Base-by-base conservation (phyloP, 2,888 invertebrate genomes). In the Drosophila antonietae region DNA sequence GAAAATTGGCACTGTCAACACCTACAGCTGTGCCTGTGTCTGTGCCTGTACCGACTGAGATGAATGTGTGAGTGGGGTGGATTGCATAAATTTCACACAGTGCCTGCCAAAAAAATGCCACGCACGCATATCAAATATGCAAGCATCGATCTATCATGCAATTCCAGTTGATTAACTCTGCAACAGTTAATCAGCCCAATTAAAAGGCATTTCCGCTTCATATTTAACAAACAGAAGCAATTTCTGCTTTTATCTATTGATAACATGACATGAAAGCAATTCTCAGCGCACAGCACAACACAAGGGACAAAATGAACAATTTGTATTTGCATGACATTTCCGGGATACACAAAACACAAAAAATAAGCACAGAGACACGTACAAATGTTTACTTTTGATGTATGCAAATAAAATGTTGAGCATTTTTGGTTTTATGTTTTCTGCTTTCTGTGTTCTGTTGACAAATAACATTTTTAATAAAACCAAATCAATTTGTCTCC, bases 1-100 rank as follows among this genome's bases (percentile, higher is more conserved):
- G 59, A 70, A 83, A 81, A 84, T 86, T 87, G 78, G 85, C 80
- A 52, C 70, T 82, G 85, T 88, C 89, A 89, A 76, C 85, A 84
- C 78, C 80, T 78, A 66, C 43, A 69, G 55, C 53, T 43, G 46
- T 37, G 20, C 59, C 53, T 35, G 44, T 23, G 15, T 46, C 39
- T 39, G 39, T 4, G 7, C 8, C 63, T 23, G 28, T 18, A 28
- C 8, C 1, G 8, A 35, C 14, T 12, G 41, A 28, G 28, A 51
- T 33, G 33, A 33, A 39, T 52, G 31, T 39, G 23, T 35, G 37
- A 33, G 10, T 37, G 47, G 20, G 37, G 28, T 28, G 5, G 37
- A 2, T 14, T 37, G 28, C 33, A 57, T 57, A 44, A 53, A 59
- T 69, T 47, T 53, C 28, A 1, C n/a, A 74, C 65, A 78, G 63